Evolutionary conservation across 2,113 vertebrate species (phyloP).

Genomic region (Ctenodactylus gundi): DNA sequence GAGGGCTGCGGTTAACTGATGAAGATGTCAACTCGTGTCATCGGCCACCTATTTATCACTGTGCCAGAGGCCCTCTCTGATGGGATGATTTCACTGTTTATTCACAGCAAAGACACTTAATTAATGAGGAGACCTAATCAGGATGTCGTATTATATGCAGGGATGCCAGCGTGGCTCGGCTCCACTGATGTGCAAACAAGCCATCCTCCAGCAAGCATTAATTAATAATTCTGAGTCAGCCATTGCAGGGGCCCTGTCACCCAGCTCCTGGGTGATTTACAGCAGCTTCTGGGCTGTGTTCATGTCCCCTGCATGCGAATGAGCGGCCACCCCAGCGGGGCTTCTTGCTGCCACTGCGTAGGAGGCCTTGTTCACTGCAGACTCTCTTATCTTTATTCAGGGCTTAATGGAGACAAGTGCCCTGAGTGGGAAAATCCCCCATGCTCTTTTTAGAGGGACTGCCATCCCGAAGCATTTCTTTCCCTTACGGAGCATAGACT

Average conservation of each 20-base stretch:
- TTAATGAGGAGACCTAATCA: conserved; percentile 87
- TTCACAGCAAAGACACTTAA: conserved; percentile 87
- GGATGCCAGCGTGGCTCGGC: conserved; percentile 82
- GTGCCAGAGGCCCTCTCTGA: conserved; percentile 74
- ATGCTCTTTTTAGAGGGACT: conserved; percentile 26
- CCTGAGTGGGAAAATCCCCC: neutral
- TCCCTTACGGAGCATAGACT: fast-evolving
- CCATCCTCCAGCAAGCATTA: conserved; percentile 78
- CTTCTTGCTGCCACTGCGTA: conserved; percentile 69
- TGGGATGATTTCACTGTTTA: conserved; percentile 81
- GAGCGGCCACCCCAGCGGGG: conserved; percentile 77
- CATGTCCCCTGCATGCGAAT: conserved; percentile 83
- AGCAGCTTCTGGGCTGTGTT: conserved; percentile 69
- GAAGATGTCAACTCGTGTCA: conserved; percentile 81
- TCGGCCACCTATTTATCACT: conserved; percentile 78
- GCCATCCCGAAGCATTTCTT: conserved; percentile 12
- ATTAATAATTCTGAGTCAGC: conserved; percentile 86
- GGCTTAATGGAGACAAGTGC: conserved; percentile 82
- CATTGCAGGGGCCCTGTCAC: conserved; percentile 76
- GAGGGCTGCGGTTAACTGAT: conserved; percentile 77
- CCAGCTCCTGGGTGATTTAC: conserved; percentile 82
- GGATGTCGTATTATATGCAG: conserved; percentile 86
- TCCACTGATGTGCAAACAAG: conserved; percentile 84
- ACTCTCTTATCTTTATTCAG: conserved; percentile 78
- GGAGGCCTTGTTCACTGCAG: conserved; percentile 69